These are phyloP conservation scores for Zaprionus capensis DNA, from an alignment of 1,140 invertebrate species.

Conservation along the genomic window DNA sequence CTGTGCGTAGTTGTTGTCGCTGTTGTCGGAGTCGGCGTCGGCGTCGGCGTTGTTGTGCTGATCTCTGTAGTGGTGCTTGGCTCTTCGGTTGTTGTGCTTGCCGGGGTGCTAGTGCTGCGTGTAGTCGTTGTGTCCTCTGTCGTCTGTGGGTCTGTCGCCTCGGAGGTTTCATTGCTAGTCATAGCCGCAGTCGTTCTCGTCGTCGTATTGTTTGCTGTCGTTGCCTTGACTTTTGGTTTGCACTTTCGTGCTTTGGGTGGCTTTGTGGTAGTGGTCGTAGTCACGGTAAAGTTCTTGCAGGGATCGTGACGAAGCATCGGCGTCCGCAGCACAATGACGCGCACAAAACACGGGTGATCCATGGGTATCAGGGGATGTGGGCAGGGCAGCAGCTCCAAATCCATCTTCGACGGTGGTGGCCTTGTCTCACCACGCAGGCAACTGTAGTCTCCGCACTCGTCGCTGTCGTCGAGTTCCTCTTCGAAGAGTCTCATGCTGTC, in stretches of 20 bases:
- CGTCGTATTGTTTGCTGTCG: background rate
- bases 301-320: slow-evolving; percentile 58
- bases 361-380: slow-evolving; percentile 31
- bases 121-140: background rate
- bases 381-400: slow-evolving; percentile 4
- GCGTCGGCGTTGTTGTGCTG: background rate
- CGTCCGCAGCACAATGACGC: slow-evolving; percentile 50
- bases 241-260: slow-evolving; percentile 13
- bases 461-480: slow-evolving; percentile 43
- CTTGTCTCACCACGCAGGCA: slow-evolving; percentile 4
- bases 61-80: slow-evolving; percentile 3
- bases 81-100: slow-evolving; percentile 5
- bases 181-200: slow-evolving; percentile 7
- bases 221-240: slow-evolving; percentile 11
- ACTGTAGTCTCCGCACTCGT: slow-evolving; percentile 47
- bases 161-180: background rate
- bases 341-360: slow-evolving; percentile 64
- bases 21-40: background rate
- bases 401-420: background rate
- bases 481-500: slow-evolving; percentile 32
- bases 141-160: background rate
- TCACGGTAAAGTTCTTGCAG: slow-evolving; percentile 55
- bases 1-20: background rate
- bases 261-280: background rate
- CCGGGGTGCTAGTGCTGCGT: background rate